A percentile compares a stretch with the other conserved stretches of the same genome.
These are phyloP conservation scores for Osmerus eperlanus DNA, from an alignment of 2,113 vertebrate species.

Conservation along the genomic window DNA sequence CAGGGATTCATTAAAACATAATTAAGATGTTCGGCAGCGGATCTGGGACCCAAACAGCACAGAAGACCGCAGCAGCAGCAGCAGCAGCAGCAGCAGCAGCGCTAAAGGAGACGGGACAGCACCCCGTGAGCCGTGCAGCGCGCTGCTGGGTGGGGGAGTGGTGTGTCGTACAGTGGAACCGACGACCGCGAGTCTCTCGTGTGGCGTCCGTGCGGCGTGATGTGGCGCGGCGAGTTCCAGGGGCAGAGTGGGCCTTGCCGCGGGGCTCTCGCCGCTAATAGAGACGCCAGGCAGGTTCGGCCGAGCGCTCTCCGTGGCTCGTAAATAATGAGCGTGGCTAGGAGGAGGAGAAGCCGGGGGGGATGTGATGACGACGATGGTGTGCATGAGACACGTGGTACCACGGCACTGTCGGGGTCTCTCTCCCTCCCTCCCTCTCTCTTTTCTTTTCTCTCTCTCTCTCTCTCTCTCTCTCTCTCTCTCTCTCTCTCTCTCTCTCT, in stretches of 20 bases:
- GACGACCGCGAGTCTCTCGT: no score
- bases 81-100: background rate
- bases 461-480: constrained; percentile 17
- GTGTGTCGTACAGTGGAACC: no score
- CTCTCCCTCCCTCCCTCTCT: constrained; percentile 6
- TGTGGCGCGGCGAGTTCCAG: no score
- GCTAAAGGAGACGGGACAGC: background rate
- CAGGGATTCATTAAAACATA: constrained; percentile 9
- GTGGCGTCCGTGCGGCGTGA: no score
- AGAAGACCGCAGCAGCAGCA: background rate
- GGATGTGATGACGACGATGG: constrained; percentile 34
- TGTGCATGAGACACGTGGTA: background rate
- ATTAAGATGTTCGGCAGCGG: background rate
- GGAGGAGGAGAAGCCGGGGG: constrained; percentile 35
- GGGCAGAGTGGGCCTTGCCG: no score
- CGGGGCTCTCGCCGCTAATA: no score
- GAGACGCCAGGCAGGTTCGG: no score
- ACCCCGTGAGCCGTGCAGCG: no score
- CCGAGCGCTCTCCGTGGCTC: constrained; percentile 50
- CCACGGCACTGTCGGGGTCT: background rate
- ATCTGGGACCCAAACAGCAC: background rate
- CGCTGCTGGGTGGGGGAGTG: no score
- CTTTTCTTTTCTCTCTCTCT: constrained; percentile 4
- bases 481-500: no score
- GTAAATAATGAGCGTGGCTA: constrained; percentile 58